Evolutionary conservation across 2,113 vertebrate genomes (phyloP).

Genomic region (Thermophis baileyi): DNA sequence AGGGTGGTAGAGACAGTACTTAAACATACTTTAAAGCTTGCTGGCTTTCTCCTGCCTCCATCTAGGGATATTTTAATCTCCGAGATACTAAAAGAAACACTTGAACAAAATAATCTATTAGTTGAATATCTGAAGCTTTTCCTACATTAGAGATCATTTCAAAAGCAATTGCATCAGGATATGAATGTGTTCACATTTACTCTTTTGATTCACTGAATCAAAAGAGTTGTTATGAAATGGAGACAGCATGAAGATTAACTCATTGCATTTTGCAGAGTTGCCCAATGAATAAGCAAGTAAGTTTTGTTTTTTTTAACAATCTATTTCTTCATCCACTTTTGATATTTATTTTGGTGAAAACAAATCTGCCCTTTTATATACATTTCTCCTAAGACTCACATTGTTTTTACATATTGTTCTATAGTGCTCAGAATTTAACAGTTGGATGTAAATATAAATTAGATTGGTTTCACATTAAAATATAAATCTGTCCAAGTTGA

Average conservation of each 20-base stretch:
- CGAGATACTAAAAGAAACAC: background rate
- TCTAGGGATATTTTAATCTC: constrained; percentile 24
- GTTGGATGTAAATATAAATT: background rate
- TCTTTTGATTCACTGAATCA: background rate
- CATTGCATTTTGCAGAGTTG: background rate
- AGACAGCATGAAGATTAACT: background rate
- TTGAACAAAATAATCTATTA: background rate
- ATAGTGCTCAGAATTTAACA: background rate
- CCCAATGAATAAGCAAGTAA: background rate
- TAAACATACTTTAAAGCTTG: constrained; percentile 32
- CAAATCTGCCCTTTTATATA: background rate
- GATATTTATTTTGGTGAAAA: background rate
- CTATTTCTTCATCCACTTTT: background rate
- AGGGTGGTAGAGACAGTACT: background rate
- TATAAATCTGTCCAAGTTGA: background rate
- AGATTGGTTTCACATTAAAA: background rate
- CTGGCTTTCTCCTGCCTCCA: constrained; percentile 5
- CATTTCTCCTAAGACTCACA: background rate
- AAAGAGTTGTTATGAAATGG: background rate
- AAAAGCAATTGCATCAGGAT: background rate
- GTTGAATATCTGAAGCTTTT: background rate
- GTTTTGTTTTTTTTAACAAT: background rate
- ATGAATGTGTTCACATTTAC: background rate
- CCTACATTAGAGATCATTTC: background rate
- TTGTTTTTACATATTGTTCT: background rate